Evolutionary conservation across 64 coral and sea anemone species (phyloP).

Genomic region (Montipora efflorescens): DNA sequence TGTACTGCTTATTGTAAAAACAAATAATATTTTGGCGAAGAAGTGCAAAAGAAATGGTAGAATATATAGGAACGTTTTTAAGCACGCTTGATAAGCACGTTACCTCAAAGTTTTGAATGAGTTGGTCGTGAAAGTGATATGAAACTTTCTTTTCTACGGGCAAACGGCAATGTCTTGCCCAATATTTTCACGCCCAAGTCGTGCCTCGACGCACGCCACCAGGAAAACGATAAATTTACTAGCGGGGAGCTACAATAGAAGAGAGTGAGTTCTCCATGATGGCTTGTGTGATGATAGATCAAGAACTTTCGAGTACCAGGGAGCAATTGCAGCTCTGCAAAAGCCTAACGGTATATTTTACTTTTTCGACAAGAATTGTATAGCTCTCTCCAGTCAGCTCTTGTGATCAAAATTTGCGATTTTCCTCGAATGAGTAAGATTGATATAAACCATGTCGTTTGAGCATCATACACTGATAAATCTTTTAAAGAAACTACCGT

Average conservation of each 20-base stretch:
- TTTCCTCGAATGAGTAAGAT: too few relatives aligned
- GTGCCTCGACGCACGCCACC: neutral
- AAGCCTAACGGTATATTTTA: too few relatives aligned
- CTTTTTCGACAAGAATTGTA: too few relatives aligned
- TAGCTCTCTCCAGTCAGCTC: too few relatives aligned
- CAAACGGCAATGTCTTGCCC: neutral
- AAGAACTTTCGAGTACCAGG: neutral
- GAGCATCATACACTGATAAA: too few relatives aligned
- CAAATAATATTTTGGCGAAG: neutral
- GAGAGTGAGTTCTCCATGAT: neutral
- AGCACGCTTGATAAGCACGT: too few relatives aligned
- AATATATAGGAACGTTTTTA: too few relatives aligned
- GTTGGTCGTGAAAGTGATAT: neutral
- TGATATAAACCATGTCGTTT: too few relatives aligned
- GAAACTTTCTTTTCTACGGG: neutral
- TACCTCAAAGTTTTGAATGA: neutral
- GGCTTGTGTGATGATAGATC: neutral
- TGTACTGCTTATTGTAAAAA: neutral
- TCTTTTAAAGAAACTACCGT: too few relatives aligned
- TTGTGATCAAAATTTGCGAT: too few relatives aligned
- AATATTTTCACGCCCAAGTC: conserved; percentile 19
- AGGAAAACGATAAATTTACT: neutral
- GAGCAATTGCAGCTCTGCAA: too few relatives aligned
- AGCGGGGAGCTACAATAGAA: neutral
- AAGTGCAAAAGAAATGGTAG: conserved; percentile 4